Base-by-base conservation (phyloP, 2,113 vertebrate genomes). In the Cepphus grylle region DNA sequence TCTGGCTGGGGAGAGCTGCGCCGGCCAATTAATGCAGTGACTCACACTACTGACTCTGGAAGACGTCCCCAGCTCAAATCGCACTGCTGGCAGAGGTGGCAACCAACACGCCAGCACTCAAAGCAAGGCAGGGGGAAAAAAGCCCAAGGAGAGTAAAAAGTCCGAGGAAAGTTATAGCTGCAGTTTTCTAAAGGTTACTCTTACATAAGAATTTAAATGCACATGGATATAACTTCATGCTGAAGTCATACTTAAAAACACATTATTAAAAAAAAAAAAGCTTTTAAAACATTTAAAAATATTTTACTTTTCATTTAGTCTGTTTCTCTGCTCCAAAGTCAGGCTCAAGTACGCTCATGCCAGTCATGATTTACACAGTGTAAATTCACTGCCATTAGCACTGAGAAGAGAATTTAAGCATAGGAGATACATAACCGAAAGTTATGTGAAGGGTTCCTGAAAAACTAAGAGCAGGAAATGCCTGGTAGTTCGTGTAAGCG, bases 381-480 rank as follows among this genome's bases (percentile, higher is more conserved):
- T 42, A 86, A 91, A 74, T 81, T 81, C 83, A 53, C 61, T 86
- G 72, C 61, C 17, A 6, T 74, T 36, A 78, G 55, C 56, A 43
- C 22, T 19, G 21, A 25, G 76, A 65, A 72, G 74, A 53, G 30
- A 88, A 90, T 26, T 63, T 66, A 50, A 71, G 76, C 65, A 14
- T 4, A 67, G 47, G 34, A 71, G 88, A 62, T 55, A 34, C 9
- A n/a, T 6, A 83, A 90, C 38, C 23, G 4, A 77, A 70, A 85
- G 27, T 45, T 88, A 55, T 11, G 8, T 5, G 55, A 36, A 42
- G 17, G 40, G 50, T 12, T 84, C 42, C 80, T 71, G 52, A 63
- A 81, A 81, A 59, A n/a, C 42, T 25, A 15, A 63, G 55, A 38
- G 62, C 91, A 95, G 96, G 94, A 96, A 95, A 96, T 88, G 72